These are phyloP conservation scores for Himantopus leucocephalus DNA, from an alignment of 2,113 vertebrate genomes.

Conservation along the genomic window DNA sequence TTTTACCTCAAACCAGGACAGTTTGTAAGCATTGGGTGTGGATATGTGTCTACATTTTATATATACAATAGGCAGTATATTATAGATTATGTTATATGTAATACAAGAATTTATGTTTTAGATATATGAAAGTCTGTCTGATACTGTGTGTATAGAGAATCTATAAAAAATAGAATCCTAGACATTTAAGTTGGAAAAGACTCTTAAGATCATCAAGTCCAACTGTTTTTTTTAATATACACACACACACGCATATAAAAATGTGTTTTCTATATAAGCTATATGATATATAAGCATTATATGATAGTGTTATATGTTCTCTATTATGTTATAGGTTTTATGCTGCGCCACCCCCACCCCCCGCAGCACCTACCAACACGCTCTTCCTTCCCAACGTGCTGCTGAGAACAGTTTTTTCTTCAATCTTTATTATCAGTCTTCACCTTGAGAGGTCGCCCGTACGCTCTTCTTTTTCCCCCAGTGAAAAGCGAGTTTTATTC, in stretches of 20 bases:
- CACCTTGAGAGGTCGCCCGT: accelerated
- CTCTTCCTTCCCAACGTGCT: background rate
- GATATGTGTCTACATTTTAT: background rate
- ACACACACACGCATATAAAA: background rate
- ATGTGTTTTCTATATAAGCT: background rate
- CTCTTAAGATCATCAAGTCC: background rate
- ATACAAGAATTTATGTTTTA: background rate
- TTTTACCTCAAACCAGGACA: too few relatives aligned
- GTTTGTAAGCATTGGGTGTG: background rate
- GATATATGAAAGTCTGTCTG: background rate
- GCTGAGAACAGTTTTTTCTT: background rate
- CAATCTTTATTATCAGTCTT: too few relatives aligned
- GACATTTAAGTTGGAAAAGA: background rate
- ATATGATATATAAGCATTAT: background rate
- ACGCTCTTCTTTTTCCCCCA: background rate
- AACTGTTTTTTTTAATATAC: background rate
- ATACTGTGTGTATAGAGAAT: background rate
- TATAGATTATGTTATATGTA: too few relatives aligned
- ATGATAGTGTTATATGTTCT: background rate
- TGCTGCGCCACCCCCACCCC: background rate
- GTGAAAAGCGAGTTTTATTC: too few relatives aligned
- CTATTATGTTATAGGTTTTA: too few relatives aligned
- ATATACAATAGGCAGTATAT: background rate
- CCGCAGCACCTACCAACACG: too few relatives aligned
- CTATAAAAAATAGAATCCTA: too few relatives aligned